Percentiles rank a stretch among this genome's conserved stretches.
phyloP scores from a whole-genome alignment of 2,797 vertebrate genomes.

The Ctenosaura bakeri region DNA sequence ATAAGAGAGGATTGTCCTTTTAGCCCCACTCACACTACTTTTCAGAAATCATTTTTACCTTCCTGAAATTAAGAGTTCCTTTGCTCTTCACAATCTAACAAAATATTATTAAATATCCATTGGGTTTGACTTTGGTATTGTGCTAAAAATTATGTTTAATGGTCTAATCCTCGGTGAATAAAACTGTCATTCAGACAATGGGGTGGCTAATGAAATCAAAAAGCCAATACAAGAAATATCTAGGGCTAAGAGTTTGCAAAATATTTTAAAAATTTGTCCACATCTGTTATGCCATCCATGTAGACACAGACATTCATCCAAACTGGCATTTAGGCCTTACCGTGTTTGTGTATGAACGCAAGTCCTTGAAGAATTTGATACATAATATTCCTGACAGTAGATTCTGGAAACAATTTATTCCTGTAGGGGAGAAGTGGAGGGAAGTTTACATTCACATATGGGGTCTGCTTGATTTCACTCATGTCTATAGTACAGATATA shows the following conservation, averaged over 20 bases:
- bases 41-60: background rate
- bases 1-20: background rate
- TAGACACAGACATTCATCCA: background rate
- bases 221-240: too few species aligned
- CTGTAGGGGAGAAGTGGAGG: constrained; percentile 66
- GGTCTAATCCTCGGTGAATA: too few species aligned
- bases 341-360: constrained; percentile 87
- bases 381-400: constrained; percentile 86
- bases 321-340: constrained; percentile 70
- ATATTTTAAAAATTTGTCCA: too few species aligned
- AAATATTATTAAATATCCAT: too few species aligned
- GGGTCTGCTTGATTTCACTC: constrained; percentile 7
- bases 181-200: too few species aligned
- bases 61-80: background rate
- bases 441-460: constrained; percentile 39
- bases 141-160: too few species aligned
- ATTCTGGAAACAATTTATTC: constrained; percentile 85
- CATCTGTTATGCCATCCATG: background rate
- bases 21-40: background rate
- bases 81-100: too few species aligned
- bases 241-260: too few species aligned
- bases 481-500: background rate
- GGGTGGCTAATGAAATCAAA: too few species aligned
- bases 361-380: constrained; percentile 87
- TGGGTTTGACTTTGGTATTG: too few species aligned